phyloP scores from a whole-genome alignment of 2,113 vertebrate genomes.

The Elanoides forficatus region DNA sequence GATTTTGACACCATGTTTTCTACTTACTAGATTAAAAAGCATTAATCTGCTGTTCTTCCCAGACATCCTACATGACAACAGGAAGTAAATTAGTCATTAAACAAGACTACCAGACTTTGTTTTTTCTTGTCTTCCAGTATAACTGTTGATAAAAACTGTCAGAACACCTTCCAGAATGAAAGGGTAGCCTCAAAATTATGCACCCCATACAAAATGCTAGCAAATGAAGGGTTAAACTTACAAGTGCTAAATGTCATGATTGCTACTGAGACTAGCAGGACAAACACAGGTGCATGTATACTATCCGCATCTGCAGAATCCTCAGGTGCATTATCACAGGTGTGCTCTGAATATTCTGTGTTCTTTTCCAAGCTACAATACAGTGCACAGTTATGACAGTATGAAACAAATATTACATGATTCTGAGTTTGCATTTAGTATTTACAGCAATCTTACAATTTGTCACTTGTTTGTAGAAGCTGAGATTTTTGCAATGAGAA shows the following conservation, averaged over 20 bases:
- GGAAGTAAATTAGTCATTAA: background rate
- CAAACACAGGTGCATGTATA: background rate
- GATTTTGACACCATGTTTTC: background rate
- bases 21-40: constrained; percentile 5
- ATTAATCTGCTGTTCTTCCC: background rate
- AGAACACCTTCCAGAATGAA: background rate
- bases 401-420: background rate
- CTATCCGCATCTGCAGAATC: background rate
- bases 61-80: background rate
- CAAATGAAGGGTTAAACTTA: background rate
- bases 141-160: constrained; percentile 17
- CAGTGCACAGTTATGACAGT: background rate
- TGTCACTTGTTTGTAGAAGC: background rate
- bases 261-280: background rate
- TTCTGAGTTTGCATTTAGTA: background rate
- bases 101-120: background rate
- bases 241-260: background rate
- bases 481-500: background rate
- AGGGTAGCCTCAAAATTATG: background rate
- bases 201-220: background rate
- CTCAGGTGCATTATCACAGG: background rate
- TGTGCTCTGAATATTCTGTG: background rate
- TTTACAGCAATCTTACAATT: constrained; percentile 35
- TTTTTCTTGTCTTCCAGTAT: background rate
- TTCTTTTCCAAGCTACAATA: background rate